Evolutionary conservation across 2,888 invertebrate species (phyloP), one percentile per base, ranked within the genome.

Genomic region (Phymatocera aterrima): DNA sequence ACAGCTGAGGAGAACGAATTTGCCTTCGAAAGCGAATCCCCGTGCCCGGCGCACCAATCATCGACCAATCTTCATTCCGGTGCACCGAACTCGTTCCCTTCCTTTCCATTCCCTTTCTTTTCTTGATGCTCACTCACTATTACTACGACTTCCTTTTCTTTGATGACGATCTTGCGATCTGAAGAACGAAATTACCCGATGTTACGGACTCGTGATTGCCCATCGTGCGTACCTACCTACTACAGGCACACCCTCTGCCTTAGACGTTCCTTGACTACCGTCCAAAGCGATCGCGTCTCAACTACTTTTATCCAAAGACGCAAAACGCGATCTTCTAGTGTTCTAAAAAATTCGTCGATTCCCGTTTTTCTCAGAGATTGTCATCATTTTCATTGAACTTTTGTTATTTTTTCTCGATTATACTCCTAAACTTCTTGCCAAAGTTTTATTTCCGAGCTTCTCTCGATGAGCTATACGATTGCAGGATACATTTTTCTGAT

Each of bases 261-360:
- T 75, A 75, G 75, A 75, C 75, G 75, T 75, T 60, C 75, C 40
- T 37, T 57, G 75, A 75, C 75, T 60, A 60, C 60, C 75, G 60
- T 24, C 75, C 57, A 75, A 75, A 75, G 75, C 75, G 75, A 75
- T 75, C 57, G 75, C 24, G 18, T 75, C 28, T 57, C 43, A 51
- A 34, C n/a, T 37, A 37, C 24, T 57, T 75, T 75, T 40, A n/a
- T 31, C 40, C 0, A 60, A 34, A 75, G 57, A 60, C 60, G 34
- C 37, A 37, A 5, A 21, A n/a, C n/a, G 40, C 60, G 57, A 57
- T 57, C 57, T 75, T 75, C 31, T 18, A 43, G 54, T 57, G 75
- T 57, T 75, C 75, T 57, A n/a, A 24, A 37, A 12, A 12, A 6
- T 72, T 72, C 12, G 5, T 40, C 3, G 15, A 28, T 21, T 18